phyloP scores from a whole-genome alignment of 2,113 vertebrate species.

The Toxostoma redivivum region DNA sequence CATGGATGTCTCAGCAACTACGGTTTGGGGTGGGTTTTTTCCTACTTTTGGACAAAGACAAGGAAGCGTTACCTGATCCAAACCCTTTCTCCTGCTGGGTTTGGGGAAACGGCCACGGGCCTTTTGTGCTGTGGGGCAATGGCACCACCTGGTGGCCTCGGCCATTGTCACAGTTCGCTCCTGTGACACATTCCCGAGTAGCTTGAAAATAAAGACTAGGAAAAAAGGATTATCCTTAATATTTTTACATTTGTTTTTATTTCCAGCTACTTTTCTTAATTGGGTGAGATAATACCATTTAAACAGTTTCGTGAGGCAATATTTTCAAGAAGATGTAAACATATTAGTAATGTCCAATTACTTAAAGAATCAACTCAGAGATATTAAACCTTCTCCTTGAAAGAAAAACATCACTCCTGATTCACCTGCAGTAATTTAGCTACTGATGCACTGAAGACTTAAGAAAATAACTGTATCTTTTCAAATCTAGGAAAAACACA shows the following conservation, averaged over 20 bases:
- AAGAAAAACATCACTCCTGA: not conserved
- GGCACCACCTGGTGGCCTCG: not conserved
- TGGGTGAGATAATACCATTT: not conserved
- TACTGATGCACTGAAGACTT: not conserved
- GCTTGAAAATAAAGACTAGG: not conserved
- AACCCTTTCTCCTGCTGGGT: rapidly evolving
- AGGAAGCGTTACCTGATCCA: not conserved
- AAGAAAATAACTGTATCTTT: not conserved
- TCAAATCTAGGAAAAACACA: not conserved
- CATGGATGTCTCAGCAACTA: not conserved
- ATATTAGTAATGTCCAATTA: not conserved
- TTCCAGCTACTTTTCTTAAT: not conserved
- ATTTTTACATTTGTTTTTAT: not conserved
- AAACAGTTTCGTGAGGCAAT: not conserved
- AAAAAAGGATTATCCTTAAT: not conserved
- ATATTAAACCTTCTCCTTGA: not conserved
- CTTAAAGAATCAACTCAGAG: not conserved
- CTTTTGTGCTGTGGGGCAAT: not conserved
- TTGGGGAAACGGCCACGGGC: rapidly evolving
- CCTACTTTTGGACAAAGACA: not conserved
- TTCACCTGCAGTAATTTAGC: not conserved
- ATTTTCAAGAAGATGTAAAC: not conserved
- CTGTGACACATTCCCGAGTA: rapidly evolving
- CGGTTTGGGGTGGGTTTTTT: not conserved
- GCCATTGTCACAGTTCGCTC: rapidly evolving